These are phyloP conservation scores for Andrena minutula DNA, from an alignment of 2,888 invertebrate genomes.

Conservation along the genomic window DNA sequence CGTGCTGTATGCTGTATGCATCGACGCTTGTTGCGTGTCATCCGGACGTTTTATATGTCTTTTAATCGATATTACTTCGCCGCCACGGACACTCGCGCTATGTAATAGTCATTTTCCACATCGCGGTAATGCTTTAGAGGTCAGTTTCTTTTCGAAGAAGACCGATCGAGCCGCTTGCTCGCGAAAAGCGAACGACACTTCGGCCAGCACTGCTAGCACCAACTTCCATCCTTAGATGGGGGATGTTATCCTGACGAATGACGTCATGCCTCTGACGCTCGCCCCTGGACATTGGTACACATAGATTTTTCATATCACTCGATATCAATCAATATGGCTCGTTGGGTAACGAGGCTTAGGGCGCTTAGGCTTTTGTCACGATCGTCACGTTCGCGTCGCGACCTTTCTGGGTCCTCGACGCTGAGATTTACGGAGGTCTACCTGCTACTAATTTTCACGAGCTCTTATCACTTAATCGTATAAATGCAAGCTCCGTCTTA, in stretches of 20 bases:
- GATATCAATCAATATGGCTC: not conserved
- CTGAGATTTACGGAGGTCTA: too few species aligned
- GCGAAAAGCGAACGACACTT: constrained; percentile 6
- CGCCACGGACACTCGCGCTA: constrained; percentile 1
- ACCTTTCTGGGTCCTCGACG: too few species aligned
- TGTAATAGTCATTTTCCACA: not conserved
- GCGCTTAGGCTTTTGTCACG: too few species aligned
- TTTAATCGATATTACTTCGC: constrained; percentile 4
- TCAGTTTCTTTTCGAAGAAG: not conserved
- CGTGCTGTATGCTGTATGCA: constrained; percentile 56
- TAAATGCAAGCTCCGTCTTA: too few species aligned
- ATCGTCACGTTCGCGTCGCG: too few species aligned
- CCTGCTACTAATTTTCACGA: too few species aligned
- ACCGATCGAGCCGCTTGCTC: not conserved
- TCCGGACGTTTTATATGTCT: constrained; percentile 20
- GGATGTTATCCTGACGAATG: constrained; percentile 59
- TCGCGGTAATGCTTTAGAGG: not conserved
- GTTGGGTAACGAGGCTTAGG: constrained; percentile 4
- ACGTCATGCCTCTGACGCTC: constrained; percentile 55
- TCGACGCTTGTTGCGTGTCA: constrained; percentile 71
- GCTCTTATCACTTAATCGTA: too few species aligned
- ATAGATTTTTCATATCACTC: constrained; percentile 58
- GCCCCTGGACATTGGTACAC: constrained; percentile 27
- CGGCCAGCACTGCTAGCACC: too few species aligned
- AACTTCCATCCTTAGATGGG: constrained; percentile 55